These are phyloP conservation scores for Hozukius guyotensis DNA, from an alignment of 2,797 vertebrate species.

Conservation along the genomic window DNA sequence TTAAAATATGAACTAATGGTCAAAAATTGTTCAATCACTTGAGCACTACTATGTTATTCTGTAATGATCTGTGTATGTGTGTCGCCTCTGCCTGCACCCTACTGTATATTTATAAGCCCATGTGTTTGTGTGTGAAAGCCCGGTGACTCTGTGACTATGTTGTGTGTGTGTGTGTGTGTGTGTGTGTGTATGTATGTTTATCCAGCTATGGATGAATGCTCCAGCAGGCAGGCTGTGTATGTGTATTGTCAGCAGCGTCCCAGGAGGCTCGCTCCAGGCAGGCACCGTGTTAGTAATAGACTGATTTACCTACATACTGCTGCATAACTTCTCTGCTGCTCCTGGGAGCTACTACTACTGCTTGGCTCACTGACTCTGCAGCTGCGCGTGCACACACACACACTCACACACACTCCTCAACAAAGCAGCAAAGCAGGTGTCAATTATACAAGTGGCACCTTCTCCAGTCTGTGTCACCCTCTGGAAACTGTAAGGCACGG, in stretches of 20 bases:
- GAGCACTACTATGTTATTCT: neutral
- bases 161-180: slow-evolving; percentile 12
- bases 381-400: neutral
- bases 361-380: slow-evolving; percentile 51
- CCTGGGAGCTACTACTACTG: slow-evolving; percentile 43
- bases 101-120: slow-evolving; percentile 32
- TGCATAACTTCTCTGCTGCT: slow-evolving; percentile 55
- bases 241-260: slow-evolving; percentile 68
- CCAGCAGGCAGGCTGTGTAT: slow-evolving; percentile 53
- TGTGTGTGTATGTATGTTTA: slow-evolving; percentile 53
- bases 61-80: neutral
- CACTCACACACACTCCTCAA: slow-evolving; percentile 2
- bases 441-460: slow-evolving; percentile 50
- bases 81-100: neutral
- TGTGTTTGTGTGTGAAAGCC: slow-evolving; percentile 23
- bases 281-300: slow-evolving; percentile 62
- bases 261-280: slow-evolving; percentile 60
- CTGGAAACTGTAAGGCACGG: slow-evolving; percentile 24
- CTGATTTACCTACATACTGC: slow-evolving; percentile 73
- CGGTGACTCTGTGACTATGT: slow-evolving; percentile 28
- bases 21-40: neutral
- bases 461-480: slow-evolving; percentile 38
- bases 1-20: neutral
- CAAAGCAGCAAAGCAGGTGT: slow-evolving; percentile 64
- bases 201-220: slow-evolving; percentile 61